These are phyloP conservation scores for Exaiptasia diaphana DNA, from an alignment of 64 coral and sea anemone species.

Conservation along the genomic window DNA sequence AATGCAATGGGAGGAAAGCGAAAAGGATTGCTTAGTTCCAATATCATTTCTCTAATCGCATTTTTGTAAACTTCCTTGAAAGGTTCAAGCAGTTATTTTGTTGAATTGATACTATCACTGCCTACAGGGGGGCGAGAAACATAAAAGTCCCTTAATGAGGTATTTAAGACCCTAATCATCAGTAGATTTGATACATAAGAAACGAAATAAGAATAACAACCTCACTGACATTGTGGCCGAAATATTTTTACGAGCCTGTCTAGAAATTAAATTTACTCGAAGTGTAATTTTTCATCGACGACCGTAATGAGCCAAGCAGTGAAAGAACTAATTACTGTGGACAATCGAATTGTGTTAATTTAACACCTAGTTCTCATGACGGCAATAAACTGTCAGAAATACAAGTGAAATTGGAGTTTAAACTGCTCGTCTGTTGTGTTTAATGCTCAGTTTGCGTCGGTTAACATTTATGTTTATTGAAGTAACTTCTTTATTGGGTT, in stretches of 20 bases:
- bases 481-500: background rate
- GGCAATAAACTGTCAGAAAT: background rate
- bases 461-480: background rate
- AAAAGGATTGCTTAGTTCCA: too few species aligned
- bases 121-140: background rate
- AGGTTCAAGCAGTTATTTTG: slow-evolving; percentile 2
- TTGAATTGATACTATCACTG: background rate
- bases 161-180: slow-evolving; percentile 1
- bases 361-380: background rate
- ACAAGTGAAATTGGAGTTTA: background rate
- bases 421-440: background rate
- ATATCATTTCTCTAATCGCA: too few species aligned
- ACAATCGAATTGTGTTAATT: slow-evolving; percentile 7
- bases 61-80: background rate
- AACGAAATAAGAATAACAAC: background rate
- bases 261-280: background rate
- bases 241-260: background rate
- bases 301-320: background rate
- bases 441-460: background rate
- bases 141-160: background rate
- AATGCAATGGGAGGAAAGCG: background rate
- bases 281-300: background rate
- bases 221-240: background rate
- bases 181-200: background rate
- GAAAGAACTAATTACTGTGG: background rate